Conservation (phyloP, 2,797 vertebrate genomes). For the Pygocentrus nattereri region DNA sequence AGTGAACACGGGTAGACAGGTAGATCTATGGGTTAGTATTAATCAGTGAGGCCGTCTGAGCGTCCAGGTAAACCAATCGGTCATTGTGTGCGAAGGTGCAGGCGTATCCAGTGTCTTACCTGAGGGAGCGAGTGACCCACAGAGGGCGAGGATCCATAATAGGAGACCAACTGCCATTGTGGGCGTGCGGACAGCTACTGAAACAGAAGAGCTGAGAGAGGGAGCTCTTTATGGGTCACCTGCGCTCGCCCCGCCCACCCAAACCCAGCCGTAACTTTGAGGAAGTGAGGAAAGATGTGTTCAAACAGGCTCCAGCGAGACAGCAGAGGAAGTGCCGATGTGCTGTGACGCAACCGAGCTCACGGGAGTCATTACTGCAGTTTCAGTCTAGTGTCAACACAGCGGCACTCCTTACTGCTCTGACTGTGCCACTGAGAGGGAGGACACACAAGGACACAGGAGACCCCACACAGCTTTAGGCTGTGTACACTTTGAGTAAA, state of each 20-base stretch:
- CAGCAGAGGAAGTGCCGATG: constrained; percentile 46
- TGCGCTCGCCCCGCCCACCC: constrained; percentile 44
- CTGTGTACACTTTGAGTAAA: too few relatives aligned
- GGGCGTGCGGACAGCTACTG: constrained; percentile 57
- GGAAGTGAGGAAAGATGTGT: constrained; percentile 43
- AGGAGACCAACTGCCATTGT: constrained; percentile 67
- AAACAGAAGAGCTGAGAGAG: constrained; percentile 46
- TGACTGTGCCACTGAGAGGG: neutral
- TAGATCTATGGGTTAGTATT: too few relatives aligned
- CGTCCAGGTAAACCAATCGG: constrained; percentile 59
- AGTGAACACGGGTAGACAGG: too few relatives aligned
- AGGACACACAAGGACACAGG: neutral
- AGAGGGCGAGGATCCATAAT: constrained; percentile 72
- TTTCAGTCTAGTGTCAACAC: neutral
- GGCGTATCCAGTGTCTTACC: constrained; percentile 73
- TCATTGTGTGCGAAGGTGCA: constrained; percentile 43
- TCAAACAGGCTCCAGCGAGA: constrained; percentile 32
- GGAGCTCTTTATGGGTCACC: constrained; percentile 56
- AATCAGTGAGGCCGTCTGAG: too few relatives aligned
- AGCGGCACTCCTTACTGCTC: neutral
- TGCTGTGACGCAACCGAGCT: constrained; percentile 9
- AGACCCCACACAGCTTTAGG: neutral
- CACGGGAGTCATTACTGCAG: neutral
- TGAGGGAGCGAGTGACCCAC: constrained; percentile 61
- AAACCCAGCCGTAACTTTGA: constrained; percentile 3